Evolutionary conservation across 2,888 invertebrate genomes (phyloP).

Genomic region (Willowsia nigromaculata): DNA sequence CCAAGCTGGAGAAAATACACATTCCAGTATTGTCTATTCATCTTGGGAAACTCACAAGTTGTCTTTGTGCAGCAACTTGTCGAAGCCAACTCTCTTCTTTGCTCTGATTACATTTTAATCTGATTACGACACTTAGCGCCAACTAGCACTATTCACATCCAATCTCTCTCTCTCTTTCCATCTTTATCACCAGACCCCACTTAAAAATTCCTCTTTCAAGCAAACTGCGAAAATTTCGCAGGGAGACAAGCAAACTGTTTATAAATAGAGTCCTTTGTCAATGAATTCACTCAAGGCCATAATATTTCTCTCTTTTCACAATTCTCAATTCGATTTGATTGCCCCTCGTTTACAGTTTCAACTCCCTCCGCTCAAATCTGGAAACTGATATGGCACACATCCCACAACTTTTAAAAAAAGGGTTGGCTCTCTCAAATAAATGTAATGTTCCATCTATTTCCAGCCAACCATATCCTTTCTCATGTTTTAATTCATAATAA

Average conservation of each 20-base stretch:
- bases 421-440: not conserved
- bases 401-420: not conserved
- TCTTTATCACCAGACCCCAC: not conserved
- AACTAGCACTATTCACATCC: not conserved
- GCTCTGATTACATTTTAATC: not conserved
- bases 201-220: not conserved
- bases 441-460: not conserved
- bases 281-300: slow-evolving; percentile 27
- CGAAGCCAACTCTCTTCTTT: not conserved
- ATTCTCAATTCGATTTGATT: slow-evolving; percentile 5
- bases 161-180: not conserved
- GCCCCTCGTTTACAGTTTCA: not conserved
- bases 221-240: not conserved
- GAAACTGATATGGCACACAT: not conserved
- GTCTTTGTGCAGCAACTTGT: not conserved
- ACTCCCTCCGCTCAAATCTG: not conserved
- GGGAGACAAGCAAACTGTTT: not conserved
- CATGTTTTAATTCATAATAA: too few relatives aligned
- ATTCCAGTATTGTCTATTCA: too few relatives aligned
- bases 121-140: not conserved
- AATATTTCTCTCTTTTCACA: not conserved
- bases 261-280: not conserved
- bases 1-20: too few relatives aligned
- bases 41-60: too few relatives aligned
- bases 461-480: not conserved